A percentile compares a stretch with the other conserved stretches of the same genome.
These are phyloP conservation scores for Chrysaora quinquecirrha DNA, from an alignment of 30 jellyfish, hydroid and myxozoan genomes.

Conservation along the genomic window DNA sequence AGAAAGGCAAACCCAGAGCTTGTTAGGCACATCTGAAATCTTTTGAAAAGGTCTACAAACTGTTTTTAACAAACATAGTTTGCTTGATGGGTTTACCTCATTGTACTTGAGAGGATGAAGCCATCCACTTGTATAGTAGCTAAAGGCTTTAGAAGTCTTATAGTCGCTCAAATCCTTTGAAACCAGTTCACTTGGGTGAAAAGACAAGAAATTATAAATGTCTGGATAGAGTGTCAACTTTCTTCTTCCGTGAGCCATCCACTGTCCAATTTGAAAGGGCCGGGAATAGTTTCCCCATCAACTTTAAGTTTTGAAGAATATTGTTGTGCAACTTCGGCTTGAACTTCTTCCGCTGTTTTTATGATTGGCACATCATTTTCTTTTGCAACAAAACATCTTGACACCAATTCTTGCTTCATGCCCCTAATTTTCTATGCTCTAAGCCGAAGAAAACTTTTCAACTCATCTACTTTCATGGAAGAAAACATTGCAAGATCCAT, in stretches of 20 bases:
- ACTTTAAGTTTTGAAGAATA: background rate
- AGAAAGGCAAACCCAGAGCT: constrained; percentile 39
- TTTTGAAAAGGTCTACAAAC: constrained; percentile 26
- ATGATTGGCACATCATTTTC: background rate
- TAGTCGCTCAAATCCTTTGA: constrained; percentile 15
- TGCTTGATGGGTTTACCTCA: background rate
- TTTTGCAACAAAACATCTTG: background rate
- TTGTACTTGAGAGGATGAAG: constrained; percentile 32
- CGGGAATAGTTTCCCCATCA: constrained; percentile 7
- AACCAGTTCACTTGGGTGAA: background rate
- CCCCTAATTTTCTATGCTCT: background rate
- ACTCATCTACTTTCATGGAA: background rate
- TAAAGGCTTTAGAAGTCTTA: constrained; percentile 32
- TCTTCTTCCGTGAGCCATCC: constrained; percentile 30
- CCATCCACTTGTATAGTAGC: constrained; percentile 62
- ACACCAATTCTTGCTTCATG: background rate
- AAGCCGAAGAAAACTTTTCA: background rate
- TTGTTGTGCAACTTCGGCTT: background rate
- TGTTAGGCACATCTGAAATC: constrained; percentile 25
- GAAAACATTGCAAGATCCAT: background rate
- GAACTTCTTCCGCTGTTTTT: background rate
- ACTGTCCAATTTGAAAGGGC: background rate
- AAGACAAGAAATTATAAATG: background rate
- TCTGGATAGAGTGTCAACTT: constrained; percentile 5
- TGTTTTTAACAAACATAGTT: constrained; percentile 34